Evolutionary conservation across 2,113 vertebrate species (phyloP).

Genomic region (Hippolais icterina): DNA sequence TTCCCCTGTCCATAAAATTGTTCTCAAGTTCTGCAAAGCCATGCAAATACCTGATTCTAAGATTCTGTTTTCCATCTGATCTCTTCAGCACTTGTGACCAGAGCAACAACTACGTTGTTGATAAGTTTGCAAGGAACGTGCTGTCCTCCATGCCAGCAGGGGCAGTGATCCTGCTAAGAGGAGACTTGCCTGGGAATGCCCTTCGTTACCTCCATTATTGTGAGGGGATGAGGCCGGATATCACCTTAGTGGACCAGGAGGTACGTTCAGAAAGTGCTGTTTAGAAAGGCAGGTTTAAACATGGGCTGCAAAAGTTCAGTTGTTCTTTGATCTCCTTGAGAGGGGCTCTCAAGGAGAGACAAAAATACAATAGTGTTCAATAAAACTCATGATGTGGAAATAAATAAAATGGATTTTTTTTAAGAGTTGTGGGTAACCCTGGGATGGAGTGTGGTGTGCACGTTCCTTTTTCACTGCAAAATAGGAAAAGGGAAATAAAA

Average conservation of each 20-base stretch:
- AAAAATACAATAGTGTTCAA: background rate
- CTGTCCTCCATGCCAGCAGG: constrained; percentile 82
- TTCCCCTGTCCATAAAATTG: background rate
- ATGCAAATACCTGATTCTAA: background rate
- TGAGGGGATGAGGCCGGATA: constrained; percentile 84
- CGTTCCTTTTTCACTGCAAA: background rate
- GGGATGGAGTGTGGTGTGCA: accelerated
- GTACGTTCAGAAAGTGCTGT: constrained; percentile 64
- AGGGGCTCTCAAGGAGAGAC: background rate
- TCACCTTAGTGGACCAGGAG: constrained; percentile 94
- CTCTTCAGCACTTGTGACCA: constrained; percentile 85
- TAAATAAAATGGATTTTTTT: background rate
- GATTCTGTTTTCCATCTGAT: background rate
- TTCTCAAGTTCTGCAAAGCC: background rate
- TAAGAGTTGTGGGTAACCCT: background rate
- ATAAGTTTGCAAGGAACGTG: constrained; percentile 88
- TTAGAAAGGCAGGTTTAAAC: background rate
- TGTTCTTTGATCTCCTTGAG: background rate
- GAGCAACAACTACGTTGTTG: constrained; percentile 84
- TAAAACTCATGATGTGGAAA: background rate
- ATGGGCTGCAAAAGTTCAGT: background rate
- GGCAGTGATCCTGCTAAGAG: constrained; percentile 89
- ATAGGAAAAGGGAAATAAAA: background rate
- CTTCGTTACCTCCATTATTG: constrained; percentile 94
- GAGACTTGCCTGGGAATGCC: constrained; percentile 93